Conservation (phyloP, 2,113 vertebrate genomes). For the Colistium nudipinnis region DNA sequence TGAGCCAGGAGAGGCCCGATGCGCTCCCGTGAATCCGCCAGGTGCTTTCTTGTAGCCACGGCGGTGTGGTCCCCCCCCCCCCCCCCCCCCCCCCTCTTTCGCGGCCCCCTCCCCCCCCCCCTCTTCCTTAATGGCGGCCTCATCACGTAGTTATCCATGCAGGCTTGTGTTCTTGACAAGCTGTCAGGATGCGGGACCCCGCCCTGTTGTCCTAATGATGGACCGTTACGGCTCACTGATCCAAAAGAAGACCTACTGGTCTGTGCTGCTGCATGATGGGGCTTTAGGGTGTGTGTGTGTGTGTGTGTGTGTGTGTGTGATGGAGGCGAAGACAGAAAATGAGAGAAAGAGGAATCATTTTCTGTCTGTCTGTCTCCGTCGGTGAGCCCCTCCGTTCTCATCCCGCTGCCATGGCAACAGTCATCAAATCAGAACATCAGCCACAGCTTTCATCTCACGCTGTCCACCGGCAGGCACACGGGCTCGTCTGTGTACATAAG, state of each 20-base stretch:
- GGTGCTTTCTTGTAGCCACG: conserved; percentile 54
- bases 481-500: conserved; percentile 72
- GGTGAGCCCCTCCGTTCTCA: conserved; percentile 59
- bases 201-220: conserved; percentile 75
- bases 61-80: conserved; percentile 28
- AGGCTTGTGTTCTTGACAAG: conserved; percentile 66
- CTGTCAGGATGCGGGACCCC: conserved; percentile 69
- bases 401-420: conserved; percentile 77
- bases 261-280: conserved; percentile 51
- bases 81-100: no score
- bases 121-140: conserved; percentile 60
- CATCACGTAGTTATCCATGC: conserved; percentile 71
- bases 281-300: conserved; percentile 23
- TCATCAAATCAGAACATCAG: conserved; percentile 79
- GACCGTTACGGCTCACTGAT: conserved; percentile 75
- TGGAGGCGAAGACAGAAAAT: conserved; percentile 4
- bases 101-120: conserved; percentile 28
- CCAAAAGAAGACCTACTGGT: conserved; percentile 62
- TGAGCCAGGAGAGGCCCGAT: conserved; percentile 52
- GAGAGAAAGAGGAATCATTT: conserved; percentile 31
- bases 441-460: conserved; percentile 66
- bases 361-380: conserved; percentile 37
- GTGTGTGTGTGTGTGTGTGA: conserved; percentile 15
- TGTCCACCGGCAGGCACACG: conserved; percentile 58
- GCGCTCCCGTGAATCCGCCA: conserved; percentile 53